Evolutionary conservation across 2,113 vertebrate species (phyloP).

Genomic region (Meles meles): DNA sequence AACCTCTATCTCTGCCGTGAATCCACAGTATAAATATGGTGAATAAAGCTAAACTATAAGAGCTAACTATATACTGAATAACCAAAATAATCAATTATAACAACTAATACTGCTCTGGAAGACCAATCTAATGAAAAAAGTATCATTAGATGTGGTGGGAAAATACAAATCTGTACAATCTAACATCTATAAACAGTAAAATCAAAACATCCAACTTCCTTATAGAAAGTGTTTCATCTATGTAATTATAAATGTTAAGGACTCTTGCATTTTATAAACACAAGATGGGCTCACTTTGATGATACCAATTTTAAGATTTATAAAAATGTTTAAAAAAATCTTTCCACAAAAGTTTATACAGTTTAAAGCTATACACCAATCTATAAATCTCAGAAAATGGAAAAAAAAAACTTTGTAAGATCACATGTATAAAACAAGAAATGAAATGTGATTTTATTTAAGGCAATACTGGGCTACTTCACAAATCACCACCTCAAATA

Average conservation of each 20-base stretch:
- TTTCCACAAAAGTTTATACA: conserved; percentile 82
- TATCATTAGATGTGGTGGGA: conserved; percentile 73
- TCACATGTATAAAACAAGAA: conserved; percentile 89
- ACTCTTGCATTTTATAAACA: conserved; percentile 83
- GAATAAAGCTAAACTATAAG: conserved; percentile 61
- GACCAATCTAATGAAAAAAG: conserved; percentile 73
- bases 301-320: conserved; percentile 83
- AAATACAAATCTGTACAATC: conserved; percentile 77
- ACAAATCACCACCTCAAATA: conserved; percentile 90
- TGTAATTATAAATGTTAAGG: conserved; percentile 81
- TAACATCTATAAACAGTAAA: conserved; percentile 77
- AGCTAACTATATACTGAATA: conserved; percentile 57
- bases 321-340: conserved; percentile 85
- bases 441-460: conserved; percentile 91
- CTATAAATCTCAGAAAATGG: conserved; percentile 82
- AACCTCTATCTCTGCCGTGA: conserved; percentile 41
- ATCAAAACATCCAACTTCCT: conserved; percentile 81
- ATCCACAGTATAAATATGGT: conserved; percentile 69
- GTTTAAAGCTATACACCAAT: conserved; percentile 86
- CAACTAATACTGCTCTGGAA: conserved; percentile 75
- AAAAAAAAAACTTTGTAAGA: conserved; percentile 83
- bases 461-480: conserved; percentile 92
- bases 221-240: conserved; percentile 83
- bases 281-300: conserved; percentile 85
- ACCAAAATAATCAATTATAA: conserved; percentile 67